phyloP scores from a whole-genome alignment of 1,140 invertebrate genomes.

The Dermatophagoides farinae region DNA sequence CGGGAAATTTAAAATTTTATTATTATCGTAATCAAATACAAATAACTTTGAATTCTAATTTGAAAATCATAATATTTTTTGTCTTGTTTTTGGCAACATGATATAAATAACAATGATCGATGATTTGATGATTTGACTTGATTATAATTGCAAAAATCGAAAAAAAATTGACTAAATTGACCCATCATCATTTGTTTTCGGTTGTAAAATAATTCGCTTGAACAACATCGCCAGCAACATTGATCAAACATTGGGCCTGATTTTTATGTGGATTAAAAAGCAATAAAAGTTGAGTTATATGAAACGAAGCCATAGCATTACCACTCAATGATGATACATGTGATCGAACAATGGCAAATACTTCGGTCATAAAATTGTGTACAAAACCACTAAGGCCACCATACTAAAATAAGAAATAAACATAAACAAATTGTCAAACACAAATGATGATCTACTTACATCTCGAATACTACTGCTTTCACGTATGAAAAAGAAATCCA shows the following conservation, averaged over 20 bases:
- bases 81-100: no score
- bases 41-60: no score
- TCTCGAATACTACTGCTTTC: conserved; percentile 79
- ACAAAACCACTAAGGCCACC: conserved; percentile 80
- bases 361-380: conserved; percentile 76
- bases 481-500: conserved; percentile 85
- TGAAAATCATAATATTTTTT: no score
- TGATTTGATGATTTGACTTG: no score
- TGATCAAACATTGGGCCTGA: conserved; percentile 83
- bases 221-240: conserved; percentile 81
- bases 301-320: conserved; percentile 78
- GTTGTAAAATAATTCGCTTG: conserved; percentile 14
- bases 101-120: no score
- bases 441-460: conserved; percentile 27
- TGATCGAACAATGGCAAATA: conserved; percentile 67
- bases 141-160: no score
- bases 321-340: conserved; percentile 82
- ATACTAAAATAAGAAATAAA: conserved; percentile 2
- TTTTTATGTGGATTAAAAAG: conserved; percentile 85
- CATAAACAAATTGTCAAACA: background rate
- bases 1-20: no score
- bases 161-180: no score
- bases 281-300: conserved; percentile 70
- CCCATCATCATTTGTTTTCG: no score
- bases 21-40: no score